These are phyloP conservation scores for Agonum fuliginosum DNA, from an alignment of 2,888 invertebrate species.

Conservation along the genomic window DNA sequence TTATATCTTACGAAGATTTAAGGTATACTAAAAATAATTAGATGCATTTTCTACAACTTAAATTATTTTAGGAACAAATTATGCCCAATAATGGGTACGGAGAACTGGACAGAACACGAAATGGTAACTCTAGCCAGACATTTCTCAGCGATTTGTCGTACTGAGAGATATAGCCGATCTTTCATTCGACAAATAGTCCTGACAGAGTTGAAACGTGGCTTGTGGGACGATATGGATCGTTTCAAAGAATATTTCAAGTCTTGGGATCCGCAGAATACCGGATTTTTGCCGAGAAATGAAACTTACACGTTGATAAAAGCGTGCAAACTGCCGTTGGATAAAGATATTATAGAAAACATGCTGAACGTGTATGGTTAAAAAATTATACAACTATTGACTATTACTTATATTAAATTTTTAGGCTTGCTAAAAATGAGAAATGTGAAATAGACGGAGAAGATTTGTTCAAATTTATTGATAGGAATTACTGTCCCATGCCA, in stretches of 20 bases:
- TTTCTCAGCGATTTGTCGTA: constrained; percentile 79
- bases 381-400: constrained; percentile 21
- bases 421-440: constrained; percentile 79
- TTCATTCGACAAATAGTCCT: constrained; percentile 73
- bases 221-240: constrained; percentile 83
- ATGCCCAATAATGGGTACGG: constrained; percentile 79
- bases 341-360: constrained; percentile 81
- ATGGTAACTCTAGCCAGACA: constrained; percentile 84
- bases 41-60: constrained; percentile 61
- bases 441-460: constrained; percentile 82
- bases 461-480: constrained; percentile 82
- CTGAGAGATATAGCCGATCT: constrained; percentile 71
- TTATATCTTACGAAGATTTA: constrained; percentile 71
- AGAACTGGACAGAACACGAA: constrained; percentile 86
- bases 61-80: constrained; percentile 77
- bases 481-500: constrained; percentile 75
- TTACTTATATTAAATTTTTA: constrained; percentile 66
- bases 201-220: constrained; percentile 80
- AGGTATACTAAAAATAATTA: constrained; percentile 66
- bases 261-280: constrained; percentile 76
- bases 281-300: constrained; percentile 76
- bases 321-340: constrained; percentile 81
- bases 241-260: constrained; percentile 77
- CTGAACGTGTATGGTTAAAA: constrained; percentile 76
- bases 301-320: constrained; percentile 81